Evolutionary conservation across 2,888 invertebrate species (phyloP), one percentile per base, ranked within the genome.

Genomic region (Eupeodes latifasciatus): DNA sequence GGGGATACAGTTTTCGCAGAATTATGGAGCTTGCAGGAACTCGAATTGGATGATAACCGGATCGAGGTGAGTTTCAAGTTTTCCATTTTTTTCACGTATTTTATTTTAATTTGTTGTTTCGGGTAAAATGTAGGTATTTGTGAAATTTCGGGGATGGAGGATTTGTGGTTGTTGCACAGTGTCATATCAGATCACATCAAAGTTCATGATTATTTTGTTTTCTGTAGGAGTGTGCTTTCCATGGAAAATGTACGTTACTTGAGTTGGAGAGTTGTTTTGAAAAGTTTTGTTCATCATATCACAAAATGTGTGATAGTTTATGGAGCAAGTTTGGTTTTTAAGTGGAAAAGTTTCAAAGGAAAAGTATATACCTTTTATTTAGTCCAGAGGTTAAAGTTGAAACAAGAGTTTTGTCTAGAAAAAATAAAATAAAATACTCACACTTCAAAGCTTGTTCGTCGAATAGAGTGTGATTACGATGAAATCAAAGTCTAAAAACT

Each of bases 1-100:
- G 96, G 96, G 4, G 97, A 97, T 90, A 95, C 96, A 89, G 96
- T 96, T 53, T 97, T 98, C 93, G 95, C 96, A 1, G 97, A 97
- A 92, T 94, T 97, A 92, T 96, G 96, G 94, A 96, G 96, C 91
- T 94, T 97, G 53, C 95, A 95, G 80, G 96, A 96, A 91, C 93
- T 97, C 91, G 94, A 96, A 61, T 93, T 97, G 91, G 96, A 96
- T 91, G 95, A 96, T 91, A 96, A 96, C 92, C 95, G 95, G 90
- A 94, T 96, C 91, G 95, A 94, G 94, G 94, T 94, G 91, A 94
- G 93, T 91, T 40, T 9, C 6, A 40, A 40, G 2, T 27, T 27
- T 27, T 27, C 27, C 27, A 40, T 40, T 40, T 59, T 72, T 72
- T 27, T 5, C 47, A 34, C 0, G 27, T 61, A 27, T 55, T 44